Conservation (phyloP, 1,140 invertebrate species). For the Coptotermes formosanus region DNA sequence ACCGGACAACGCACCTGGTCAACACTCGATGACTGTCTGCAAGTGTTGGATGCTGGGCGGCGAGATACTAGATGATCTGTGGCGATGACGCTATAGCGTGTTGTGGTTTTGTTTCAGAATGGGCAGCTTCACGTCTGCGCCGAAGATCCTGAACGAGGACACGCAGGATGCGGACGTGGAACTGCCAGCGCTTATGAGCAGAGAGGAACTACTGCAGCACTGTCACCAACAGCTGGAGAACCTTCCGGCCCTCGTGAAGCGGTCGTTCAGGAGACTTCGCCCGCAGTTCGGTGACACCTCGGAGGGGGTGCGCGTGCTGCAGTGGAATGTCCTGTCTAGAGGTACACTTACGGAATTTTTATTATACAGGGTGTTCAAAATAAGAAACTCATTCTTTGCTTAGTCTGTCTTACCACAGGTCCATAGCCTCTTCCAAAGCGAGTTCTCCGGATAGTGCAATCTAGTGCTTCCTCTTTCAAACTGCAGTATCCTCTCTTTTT, state of each 20-base stretch:
- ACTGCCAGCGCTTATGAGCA: slow-evolving; percentile 51
- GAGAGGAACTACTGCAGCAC: slow-evolving; percentile 53
- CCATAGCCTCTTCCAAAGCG: no score
- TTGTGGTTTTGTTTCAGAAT: slow-evolving; percentile 53
- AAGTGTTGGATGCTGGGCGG: no score
- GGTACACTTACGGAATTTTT: slow-evolving; percentile 38
- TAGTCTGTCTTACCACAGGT: no score
- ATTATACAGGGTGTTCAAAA: slow-evolving; percentile 46
- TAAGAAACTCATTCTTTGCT: no score
- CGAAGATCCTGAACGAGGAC: slow-evolving; percentile 65
- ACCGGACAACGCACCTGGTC: no score
- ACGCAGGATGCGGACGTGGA: slow-evolving; percentile 60
- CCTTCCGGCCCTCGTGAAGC: slow-evolving; percentile 48
- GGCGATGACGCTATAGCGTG: no score
- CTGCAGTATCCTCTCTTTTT: no score
- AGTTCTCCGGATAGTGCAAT: no score
- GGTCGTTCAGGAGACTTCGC: slow-evolving; percentile 44
- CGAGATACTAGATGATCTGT: no score
- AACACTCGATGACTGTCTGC: no score
- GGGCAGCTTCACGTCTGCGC: slow-evolving; percentile 70
- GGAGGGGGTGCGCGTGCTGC: slow-evolving; percentile 47
- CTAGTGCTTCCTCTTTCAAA: no score
- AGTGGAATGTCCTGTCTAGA: slow-evolving; percentile 50
- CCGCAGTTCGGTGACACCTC: slow-evolving; percentile 34
- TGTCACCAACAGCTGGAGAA: slow-evolving; percentile 51